A percentile compares a stretch with the other conserved stretches of the same genome.
Evolutionary conservation across 2,888 invertebrate species (phyloP).

Genomic region (Odontomyia ornata): DNA sequence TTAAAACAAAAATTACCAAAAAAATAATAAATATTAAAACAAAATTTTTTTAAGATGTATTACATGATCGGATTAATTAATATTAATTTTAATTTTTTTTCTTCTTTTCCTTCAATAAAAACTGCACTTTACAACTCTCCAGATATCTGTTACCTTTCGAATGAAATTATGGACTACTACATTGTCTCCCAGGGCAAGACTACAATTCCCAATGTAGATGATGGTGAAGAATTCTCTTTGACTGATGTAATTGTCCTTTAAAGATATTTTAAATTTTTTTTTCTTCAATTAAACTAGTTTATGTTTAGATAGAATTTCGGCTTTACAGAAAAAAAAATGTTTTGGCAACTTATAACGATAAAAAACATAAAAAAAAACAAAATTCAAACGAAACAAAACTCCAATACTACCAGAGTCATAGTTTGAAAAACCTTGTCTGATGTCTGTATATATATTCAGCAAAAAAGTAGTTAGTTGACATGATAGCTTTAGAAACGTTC

Average conservation of each 20-base stretch:
- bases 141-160: conserved; percentile 74
- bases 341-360: too few species aligned
- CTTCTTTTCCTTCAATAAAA: neutral
- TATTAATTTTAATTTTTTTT: neutral
- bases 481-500: too few species aligned
- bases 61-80: neutral
- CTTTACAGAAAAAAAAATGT: too few species aligned
- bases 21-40: too few species aligned
- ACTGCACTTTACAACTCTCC: conserved; percentile 44
- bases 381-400: too few species aligned
- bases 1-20: too few species aligned
- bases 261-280: neutral
- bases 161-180: conserved; percentile 85
- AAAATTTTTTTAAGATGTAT: neutral
- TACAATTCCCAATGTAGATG: conserved; percentile 91
- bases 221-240: conserved; percentile 85
- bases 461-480: too few species aligned
- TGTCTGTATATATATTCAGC: too few species aligned
- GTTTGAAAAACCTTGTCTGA: too few species aligned
- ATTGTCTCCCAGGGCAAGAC: conserved; percentile 95
- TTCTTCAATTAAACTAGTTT: neutral
- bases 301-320: neutral
- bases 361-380: too few species aligned
- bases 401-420: too few species aligned
- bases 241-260: conserved; percentile 79